phyloP scores from a whole-genome alignment of 2,113 vertebrate genomes.

The Speoplatyrhinus poulsoni region DNA sequence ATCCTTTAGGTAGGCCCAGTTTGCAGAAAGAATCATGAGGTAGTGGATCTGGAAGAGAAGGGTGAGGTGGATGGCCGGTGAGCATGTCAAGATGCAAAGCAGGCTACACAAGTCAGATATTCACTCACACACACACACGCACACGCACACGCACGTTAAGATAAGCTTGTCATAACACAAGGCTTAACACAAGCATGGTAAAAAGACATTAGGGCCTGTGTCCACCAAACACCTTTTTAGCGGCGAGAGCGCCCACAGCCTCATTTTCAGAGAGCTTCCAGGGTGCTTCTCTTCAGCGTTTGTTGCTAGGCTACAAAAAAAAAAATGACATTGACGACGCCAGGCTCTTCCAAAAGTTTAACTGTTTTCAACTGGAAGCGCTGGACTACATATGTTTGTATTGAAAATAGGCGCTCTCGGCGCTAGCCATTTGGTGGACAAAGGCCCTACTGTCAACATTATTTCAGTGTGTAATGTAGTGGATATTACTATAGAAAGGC shows the following conservation, averaged over 20 bases:
- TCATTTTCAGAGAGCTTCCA: constrained; percentile 7
- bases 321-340: too few species aligned
- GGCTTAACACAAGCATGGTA: constrained; percentile 17
- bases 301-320: too few species aligned
- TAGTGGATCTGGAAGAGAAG: constrained; percentile 99
- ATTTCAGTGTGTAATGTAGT: constrained; percentile 2
- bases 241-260: background rate
- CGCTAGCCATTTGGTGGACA: too few species aligned
- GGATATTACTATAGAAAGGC: constrained; percentile 28
- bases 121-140: constrained; percentile 19
- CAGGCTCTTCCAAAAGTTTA: too few species aligned
- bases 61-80: constrained; percentile 95
- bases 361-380: too few species aligned
- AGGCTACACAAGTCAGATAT: constrained; percentile 83
- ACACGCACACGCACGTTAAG: constrained; percentile 28
- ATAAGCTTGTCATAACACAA: constrained; percentile 31
- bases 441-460: constrained; percentile 8
- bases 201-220: constrained; percentile 26
- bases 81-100: constrained; percentile 94
- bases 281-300: background rate
- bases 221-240: too few species aligned
- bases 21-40: constrained; percentile 99
- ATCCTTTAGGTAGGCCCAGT: constrained; percentile 99
- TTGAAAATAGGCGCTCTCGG: too few species aligned
- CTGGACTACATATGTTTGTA: too few species aligned